A percentile compares a stretch with the other conserved stretches of the same genome.
These are phyloP conservation scores for Xylota segnis DNA, from an alignment of 2,888 invertebrate genomes.

Conservation along the genomic window DNA sequence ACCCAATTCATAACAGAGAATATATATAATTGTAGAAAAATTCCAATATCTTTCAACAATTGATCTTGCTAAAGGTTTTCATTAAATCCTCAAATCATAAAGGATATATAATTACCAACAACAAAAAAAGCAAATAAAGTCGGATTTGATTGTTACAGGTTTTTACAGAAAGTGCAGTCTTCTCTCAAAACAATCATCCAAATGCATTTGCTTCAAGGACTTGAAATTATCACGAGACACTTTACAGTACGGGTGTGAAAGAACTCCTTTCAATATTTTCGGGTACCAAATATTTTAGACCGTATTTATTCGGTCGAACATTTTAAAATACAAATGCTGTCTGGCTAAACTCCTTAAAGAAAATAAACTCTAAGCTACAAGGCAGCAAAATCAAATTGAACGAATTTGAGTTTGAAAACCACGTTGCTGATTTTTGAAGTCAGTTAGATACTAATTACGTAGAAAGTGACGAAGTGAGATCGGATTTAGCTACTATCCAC, in stretches of 20 bases:
- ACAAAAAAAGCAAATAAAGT: not conserved
- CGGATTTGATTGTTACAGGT: not conserved
- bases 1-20: not conserved
- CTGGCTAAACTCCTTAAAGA: not conserved
- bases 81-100: not conserved
- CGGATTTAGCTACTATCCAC: not conserved
- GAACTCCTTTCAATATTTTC: not conserved
- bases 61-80: constrained; percentile 7
- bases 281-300: not conserved
- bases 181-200: not conserved
- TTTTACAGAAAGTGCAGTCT: not conserved
- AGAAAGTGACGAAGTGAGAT: not conserved
- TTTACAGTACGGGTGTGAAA: not conserved
- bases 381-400: not conserved
- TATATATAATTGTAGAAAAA: not conserved
- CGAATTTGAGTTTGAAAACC: not conserved
- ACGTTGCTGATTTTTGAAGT: not conserved
- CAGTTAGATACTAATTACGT: not conserved
- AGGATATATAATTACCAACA: not conserved
- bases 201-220: not conserved
- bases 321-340: not conserved
- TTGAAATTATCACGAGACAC: not conserved
- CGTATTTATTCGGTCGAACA: not conserved
- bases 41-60: not conserved
- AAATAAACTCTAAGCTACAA: not conserved